A percentile compares a stretch with the other conserved stretches of the same genome.
These are phyloP conservation scores for Pseudomyrmex cubaensis DNA, from an alignment of 1,140 invertebrate species.

Conservation along the genomic window DNA sequence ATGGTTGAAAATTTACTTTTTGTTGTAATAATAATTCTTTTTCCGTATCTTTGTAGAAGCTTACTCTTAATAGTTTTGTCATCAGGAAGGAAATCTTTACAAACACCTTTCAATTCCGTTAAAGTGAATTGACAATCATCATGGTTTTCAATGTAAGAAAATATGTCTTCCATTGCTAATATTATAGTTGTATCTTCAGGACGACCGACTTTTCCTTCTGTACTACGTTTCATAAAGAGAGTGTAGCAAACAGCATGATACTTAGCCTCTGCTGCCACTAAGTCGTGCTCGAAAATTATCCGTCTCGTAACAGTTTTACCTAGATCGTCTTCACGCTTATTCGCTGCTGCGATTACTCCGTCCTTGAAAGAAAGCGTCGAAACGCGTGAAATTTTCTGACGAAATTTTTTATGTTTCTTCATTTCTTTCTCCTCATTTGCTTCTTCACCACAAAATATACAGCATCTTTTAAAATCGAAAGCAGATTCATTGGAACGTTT, in stretches of 20 bases:
- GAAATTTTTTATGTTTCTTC: neutral
- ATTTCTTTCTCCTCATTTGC: neutral
- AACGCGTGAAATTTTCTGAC: neutral
- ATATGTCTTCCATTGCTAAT: neutral
- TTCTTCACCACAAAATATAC: neutral
- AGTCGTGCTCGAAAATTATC: neutral
- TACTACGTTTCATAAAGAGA: neutral
- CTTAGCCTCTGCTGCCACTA: neutral
- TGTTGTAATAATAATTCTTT: neutral
- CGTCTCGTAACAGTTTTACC: neutral
- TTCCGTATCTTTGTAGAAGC: neutral
- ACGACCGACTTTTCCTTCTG: neutral
- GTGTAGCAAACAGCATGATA: neutral
- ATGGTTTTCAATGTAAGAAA: neutral
- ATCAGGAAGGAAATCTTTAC: neutral
- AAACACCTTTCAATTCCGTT: neutral
- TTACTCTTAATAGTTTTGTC: neutral
- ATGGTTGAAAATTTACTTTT: neutral
- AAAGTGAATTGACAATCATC: neutral
- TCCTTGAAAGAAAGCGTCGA: neutral
- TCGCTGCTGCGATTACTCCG: neutral
- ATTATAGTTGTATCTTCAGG: neutral
- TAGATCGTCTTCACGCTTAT: neutral
- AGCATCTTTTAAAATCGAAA: neutral
- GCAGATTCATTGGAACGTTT: neutral